Evolutionary conservation across 1,140 invertebrate species (phyloP), one percentile per base, ranked within the genome.

Genomic region (Aphidius ervi): DNA sequence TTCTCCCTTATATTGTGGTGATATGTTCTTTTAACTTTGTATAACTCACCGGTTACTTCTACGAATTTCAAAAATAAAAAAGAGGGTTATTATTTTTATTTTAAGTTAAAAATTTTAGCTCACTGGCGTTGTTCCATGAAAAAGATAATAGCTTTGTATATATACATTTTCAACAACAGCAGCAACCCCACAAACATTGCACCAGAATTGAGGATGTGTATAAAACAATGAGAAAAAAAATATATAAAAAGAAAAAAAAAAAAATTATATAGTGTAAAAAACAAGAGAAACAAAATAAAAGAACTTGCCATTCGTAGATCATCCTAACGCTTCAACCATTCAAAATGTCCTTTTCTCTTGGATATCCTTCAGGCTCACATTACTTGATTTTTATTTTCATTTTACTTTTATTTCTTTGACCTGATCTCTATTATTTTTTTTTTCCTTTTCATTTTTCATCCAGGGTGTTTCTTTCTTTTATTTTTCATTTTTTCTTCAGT

Each of bases 301-400:
- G 42, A 43, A 43, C 9, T 31, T 31, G 2, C 4, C 23, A 10
- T 43, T 43, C 42, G 42, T 10, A 43, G 42, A 8, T 43, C 42
- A 10, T 56, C 60, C 62, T 64, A 68, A 68, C 61, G 67, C 65
- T 62, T 66, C 56, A 20, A 23, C 31, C 20, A 20, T 57, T 57
- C 20, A 43, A 16, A 46, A 56, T 64, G 16, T 49, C 40, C 40
- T 9, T 43, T 46, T 54, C 16, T 56, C 46, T 58, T 45, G 57
- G 37, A 50, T 6, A 42, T 8, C 47, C 47, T 59, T 58, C 56
- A 31, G 23, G 23, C 23, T 31, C 23, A 31, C 4, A 4, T 31
- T 31, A 31, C 23, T 31, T 31, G 23, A 31, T 31, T 31, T 40
- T 31, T 56, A 9, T 56, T 45, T 2, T 40, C 10, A 7, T 31